These are phyloP conservation scores for Eutolmus rufibarbis DNA, from an alignment of 2,888 invertebrate species.

Conservation along the genomic window DNA sequence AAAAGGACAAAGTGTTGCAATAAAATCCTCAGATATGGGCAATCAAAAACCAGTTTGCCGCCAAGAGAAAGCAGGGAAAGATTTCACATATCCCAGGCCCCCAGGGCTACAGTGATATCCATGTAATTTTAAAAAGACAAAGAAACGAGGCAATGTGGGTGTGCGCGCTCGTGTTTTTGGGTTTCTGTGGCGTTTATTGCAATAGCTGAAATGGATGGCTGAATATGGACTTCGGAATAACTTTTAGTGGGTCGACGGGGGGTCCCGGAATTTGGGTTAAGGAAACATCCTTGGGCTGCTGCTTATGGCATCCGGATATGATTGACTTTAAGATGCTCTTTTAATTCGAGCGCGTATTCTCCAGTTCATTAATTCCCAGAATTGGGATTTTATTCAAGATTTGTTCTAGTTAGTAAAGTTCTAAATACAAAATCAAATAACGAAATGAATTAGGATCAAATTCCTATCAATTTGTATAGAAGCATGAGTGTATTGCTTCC, in stretches of 20 bases:
- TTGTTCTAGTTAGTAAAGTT: not conserved
- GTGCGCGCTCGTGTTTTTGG: not conserved
- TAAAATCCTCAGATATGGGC: conserved; percentile 32
- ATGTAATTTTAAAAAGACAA: conserved; percentile 10
- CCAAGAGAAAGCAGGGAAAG: conserved; percentile 11
- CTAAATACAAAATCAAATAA: not conserved
- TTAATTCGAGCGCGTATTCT: not conserved
- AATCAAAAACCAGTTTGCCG: conserved; percentile 27
- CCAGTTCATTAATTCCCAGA: not conserved
- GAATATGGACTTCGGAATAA: not conserved
- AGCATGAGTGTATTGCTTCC: not conserved
- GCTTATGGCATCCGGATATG: not conserved
- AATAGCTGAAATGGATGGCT: not conserved
- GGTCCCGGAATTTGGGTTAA: not conserved
- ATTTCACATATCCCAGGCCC: conserved; percentile 18
- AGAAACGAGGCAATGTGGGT: not conserved
- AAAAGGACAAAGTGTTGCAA: conserved; percentile 32
- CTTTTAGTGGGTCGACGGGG: not conserved
- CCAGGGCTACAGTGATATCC: not conserved
- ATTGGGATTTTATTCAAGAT: not conserved
- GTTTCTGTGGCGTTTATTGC: not conserved
- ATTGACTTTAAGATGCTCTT: not conserved
- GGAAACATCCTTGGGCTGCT: not conserved
- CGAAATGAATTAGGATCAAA: not conserved
- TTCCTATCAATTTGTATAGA: not conserved